A percentile compares a stretch with the other conserved stretches of the same genome.
Conservation (phyloP, 2,113 vertebrate genomes). For the Diglossa brunneiventris region DNA sequence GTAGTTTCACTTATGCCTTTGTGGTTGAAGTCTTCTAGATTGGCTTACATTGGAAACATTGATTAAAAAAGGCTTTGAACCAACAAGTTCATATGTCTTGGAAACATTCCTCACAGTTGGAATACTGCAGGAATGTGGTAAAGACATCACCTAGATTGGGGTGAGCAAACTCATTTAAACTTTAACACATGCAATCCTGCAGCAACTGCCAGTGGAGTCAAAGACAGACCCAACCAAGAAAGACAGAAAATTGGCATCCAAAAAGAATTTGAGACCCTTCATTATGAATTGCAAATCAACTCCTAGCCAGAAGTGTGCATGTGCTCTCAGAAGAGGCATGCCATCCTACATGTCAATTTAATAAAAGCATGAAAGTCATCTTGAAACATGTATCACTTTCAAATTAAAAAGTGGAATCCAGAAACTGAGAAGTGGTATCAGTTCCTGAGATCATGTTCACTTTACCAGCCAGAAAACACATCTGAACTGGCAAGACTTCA, state of each 20-base stretch:
- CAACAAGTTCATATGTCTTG: background rate
- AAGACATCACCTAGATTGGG: background rate
- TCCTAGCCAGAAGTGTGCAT: background rate
- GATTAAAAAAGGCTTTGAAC: background rate
- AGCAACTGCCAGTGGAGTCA: background rate
- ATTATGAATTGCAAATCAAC: background rate
- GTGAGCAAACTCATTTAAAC: background rate
- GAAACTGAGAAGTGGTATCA: constrained; percentile 10
- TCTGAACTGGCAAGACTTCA: constrained; percentile 41
- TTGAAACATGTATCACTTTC: constrained; percentile 22
- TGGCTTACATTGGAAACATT: background rate
- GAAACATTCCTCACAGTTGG: constrained; percentile 9
- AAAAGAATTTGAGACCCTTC: background rate
- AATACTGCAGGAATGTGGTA: constrained; percentile 2
- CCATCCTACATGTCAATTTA: background rate
- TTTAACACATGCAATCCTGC: background rate
- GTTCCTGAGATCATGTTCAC: constrained; percentile 28
- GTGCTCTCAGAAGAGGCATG: background rate
- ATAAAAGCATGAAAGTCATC: constrained; percentile 9
- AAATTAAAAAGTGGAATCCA: constrained; percentile 37
- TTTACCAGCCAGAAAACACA: constrained; percentile 20
- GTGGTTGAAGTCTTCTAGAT: background rate
- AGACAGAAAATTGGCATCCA: background rate
- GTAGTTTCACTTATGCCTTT: background rate
- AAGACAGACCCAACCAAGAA: background rate